A percentile compares a stretch with the other conserved stretches of the same genome.
Conservation (phyloP, 64 coral and sea anemone genomes). For the Montipora cactus region DNA sequence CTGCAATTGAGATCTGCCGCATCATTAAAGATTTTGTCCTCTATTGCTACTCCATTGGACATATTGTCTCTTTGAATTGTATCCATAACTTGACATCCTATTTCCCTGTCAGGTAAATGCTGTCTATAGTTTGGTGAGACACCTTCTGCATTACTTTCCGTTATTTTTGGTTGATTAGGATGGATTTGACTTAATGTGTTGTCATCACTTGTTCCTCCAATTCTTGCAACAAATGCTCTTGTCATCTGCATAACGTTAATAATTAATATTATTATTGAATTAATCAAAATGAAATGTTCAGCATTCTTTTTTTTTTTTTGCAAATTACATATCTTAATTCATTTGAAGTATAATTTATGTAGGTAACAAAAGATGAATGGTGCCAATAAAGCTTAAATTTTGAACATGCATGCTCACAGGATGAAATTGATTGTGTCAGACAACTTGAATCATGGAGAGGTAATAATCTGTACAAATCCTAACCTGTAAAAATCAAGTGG, state of each 20-base stretch:
- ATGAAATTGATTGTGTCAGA: too few species aligned
- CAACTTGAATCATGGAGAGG: too few species aligned
- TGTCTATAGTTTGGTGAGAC: neutral
- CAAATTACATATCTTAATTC: too few species aligned
- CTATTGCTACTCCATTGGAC: neutral
- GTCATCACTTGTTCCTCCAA: neutral
- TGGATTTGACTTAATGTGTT: neutral
- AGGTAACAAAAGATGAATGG: too few species aligned
- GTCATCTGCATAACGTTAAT: neutral
- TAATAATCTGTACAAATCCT: too few species aligned
- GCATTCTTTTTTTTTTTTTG: too few species aligned
- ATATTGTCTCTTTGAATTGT: neutral
- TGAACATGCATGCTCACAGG: too few species aligned
- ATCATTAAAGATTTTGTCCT: neutral
- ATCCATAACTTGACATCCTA: neutral
- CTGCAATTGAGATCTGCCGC: neutral
- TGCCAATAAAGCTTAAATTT: too few species aligned
- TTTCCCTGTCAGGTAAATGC: neutral
- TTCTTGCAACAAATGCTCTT: neutral
- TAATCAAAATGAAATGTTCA: neutral
- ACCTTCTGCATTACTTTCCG: neutral
- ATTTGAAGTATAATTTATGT: too few species aligned
- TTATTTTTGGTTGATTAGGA: neutral
- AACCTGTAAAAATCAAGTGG: too few species aligned
- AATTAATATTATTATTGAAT: neutral